phyloP scores from a whole-genome alignment of 2,888 invertebrate species.

The Ecliptopera silaceata region DNA sequence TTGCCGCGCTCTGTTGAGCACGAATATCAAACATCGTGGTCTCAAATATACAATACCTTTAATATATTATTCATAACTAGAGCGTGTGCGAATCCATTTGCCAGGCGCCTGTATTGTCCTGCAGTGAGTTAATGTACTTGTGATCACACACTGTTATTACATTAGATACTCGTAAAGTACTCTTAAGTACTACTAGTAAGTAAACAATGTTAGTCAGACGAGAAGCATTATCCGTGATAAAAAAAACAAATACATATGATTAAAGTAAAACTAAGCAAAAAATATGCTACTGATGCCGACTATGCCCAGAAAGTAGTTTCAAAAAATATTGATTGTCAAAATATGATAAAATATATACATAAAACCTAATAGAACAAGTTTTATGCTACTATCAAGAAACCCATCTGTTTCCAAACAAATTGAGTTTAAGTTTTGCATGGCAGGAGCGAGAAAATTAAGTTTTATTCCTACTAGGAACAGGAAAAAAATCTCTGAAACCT shows the following conservation, averaged over 20 bases:
- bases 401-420: not conserved
- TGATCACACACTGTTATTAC: conserved; percentile 37
- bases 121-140: conserved; percentile 35
- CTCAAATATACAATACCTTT: conserved; percentile 38
- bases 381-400: not conserved
- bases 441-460: not conserved
- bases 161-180: not conserved
- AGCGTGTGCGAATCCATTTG: conserved; percentile 37
- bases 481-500: not conserved
- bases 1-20: conserved; percentile 43
- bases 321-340: too few species aligned
- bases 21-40: conserved; percentile 45
- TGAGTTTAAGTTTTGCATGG: not conserved
- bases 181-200: not conserved
- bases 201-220: too few species aligned
- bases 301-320: too few species aligned
- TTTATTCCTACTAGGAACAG: not conserved
- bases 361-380: not conserved
- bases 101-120: conserved; percentile 39
- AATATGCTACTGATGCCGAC: too few species aligned
- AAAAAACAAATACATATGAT: too few species aligned
- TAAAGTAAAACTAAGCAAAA: too few species aligned
- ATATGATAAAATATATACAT: too few species aligned
- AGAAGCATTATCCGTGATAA: too few species aligned
- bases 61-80: conserved; percentile 37